phyloP scores from a whole-genome alignment of 2,113 vertebrate genomes.

The Sceloporus tristichus region DNA sequence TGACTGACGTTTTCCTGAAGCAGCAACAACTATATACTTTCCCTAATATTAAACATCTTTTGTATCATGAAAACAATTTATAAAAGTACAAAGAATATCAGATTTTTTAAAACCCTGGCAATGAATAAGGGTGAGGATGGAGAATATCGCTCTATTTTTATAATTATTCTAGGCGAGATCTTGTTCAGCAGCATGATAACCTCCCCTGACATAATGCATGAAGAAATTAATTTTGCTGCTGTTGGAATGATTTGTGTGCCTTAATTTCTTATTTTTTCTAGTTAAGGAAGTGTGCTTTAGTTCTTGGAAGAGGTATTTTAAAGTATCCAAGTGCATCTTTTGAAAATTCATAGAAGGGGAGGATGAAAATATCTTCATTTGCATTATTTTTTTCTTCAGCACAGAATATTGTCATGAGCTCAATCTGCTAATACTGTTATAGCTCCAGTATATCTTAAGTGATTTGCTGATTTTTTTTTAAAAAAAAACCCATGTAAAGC shows the following conservation, averaged over 20 bases:
- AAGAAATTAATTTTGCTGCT: too few species aligned
- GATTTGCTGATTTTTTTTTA: neutral
- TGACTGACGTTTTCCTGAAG: constrained; percentile 73
- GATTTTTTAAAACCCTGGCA: constrained; percentile 1
- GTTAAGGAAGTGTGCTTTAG: neutral
- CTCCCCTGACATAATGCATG: neutral
- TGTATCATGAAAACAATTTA: constrained; percentile 59
- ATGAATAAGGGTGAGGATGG: too few species aligned
- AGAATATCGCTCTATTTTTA: neutral
- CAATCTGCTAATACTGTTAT: neutral
- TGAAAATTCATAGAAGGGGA: neutral
- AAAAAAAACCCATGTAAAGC: neutral
- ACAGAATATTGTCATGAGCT: neutral
- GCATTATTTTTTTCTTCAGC: neutral
- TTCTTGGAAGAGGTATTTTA: neutral
- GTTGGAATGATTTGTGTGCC: neutral
- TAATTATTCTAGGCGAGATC: neutral
- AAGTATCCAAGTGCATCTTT: neutral
- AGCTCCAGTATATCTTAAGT: neutral
- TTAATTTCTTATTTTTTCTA: neutral
- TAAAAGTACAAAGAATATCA: constrained; percentile 37
- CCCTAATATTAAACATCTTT: constrained; percentile 64
- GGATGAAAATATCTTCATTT: neutral
- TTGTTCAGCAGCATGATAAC: neutral
- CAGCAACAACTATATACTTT: constrained; percentile 72